Evolutionary conservation across 2,797 vertebrate species (phyloP), one percentile per base, ranked within the genome.

Genomic region (Notolabrus celidotus): DNA sequence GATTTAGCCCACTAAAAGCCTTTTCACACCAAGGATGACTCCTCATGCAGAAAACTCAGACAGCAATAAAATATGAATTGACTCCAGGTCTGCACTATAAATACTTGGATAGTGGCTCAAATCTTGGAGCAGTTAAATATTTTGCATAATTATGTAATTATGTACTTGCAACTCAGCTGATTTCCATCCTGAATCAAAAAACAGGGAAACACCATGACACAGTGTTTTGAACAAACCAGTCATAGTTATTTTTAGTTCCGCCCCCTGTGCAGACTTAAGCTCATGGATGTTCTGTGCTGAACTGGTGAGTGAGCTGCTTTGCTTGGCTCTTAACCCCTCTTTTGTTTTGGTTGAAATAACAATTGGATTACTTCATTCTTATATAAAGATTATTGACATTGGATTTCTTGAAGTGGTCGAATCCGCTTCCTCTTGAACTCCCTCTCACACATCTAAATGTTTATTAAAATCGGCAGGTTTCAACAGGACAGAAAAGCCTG

Each of bases 231-330:
- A 55, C 61, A 65, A 71, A 83, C 25, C 55, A 65, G 65, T 67
- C 43, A 36, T 22, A 71, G 53, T 75, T 86, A 79, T 86, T 84
- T 88, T 82, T 76, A 63, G 81, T 86, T 73, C 66, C 74, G 58
- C 43, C 50, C 51, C 42, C 72, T 72, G 56, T 65, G 47, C 70
- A 75, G 71, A 66, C 56, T 74, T 59, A 67, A 71, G 68, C 58
- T 66, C 33, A 19, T 82, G 63, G 66, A 80, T 75, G 80, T 80
- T 80, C 25, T 69, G 22, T 61, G n/a, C 23, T 74, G 17, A 80
- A 78, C 27, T 67, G 46, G 42, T 79, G 78, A 85, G 70, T 88
- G 87, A 77, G 66, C 67, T 54, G 55, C 27, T 2, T 64, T 55
- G 17, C 70, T 46, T 33, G 41, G 31, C 42, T 77, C 70, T 76